Base-by-base conservation (phyloP, 2,113 vertebrate genomes). In the Anolis carolinensis region DNA sequence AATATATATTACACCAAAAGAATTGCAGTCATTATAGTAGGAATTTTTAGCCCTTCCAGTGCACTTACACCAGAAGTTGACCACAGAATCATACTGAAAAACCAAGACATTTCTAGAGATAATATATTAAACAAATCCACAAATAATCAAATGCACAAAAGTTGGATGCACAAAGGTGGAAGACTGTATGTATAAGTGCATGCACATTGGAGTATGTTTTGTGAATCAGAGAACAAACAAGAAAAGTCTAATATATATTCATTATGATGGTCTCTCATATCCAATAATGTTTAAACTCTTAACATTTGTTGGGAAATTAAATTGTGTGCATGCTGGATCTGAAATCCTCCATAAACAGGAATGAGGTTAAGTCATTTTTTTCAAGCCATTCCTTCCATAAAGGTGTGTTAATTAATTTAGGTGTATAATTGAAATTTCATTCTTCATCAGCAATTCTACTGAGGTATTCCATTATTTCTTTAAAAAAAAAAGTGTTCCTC, bases 251-350 rank as follows among this genome's bases (percentile, higher is more conserved):
- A 65, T 65, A 25, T 62, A 20, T 65, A 23, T 23, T 5, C 63
- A 27, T 52, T 7, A 25, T 27, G 30, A 13, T 63, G 77, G 4
- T 63, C 32, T 36, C 55, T 36, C n/a, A 79, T 18, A 30, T 79
- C n/a, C 18, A 36, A 36, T 63, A 3, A 79, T 36, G 30, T 21
- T 36, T 79, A 78, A 20, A 5, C 30, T 91, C 36, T 78, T 23
- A 80, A 55, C 84, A 52, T 67, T 91, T 21, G 13, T 68, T 9
- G 2, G 32, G 2, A 18, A 72, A 9, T 62, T 67, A 65, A 70
- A 36, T 84, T 44, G n/a, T 75, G 0, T 65, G 13, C 11, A 59
- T 23, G 0, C 14, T 1, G 21, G 7, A 0, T 0, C 0, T 55
- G n/a, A 14, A 74, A 81, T 76, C 1, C 0, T 30, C 30, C 63